These are phyloP conservation scores for Notiomystis cincta DNA, from an alignment of 2,113 vertebrate genomes.

Conservation along the genomic window DNA sequence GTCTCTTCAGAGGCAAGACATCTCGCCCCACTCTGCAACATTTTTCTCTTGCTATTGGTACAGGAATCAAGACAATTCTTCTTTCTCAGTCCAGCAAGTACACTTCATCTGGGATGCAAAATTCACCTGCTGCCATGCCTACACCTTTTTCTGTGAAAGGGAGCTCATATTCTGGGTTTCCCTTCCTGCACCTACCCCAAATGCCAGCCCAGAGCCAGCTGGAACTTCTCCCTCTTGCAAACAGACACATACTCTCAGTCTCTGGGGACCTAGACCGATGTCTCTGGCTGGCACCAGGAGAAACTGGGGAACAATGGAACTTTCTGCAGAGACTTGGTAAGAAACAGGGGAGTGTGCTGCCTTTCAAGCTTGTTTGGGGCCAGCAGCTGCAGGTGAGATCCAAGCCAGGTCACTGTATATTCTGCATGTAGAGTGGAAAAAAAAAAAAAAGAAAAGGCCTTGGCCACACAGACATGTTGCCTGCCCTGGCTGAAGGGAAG, in stretches of 20 bases:
- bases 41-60: neutral
- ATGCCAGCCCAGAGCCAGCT: neutral
- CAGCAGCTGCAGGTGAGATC: neutral
- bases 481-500: neutral
- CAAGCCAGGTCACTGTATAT: neutral
- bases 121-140: neutral
- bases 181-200: neutral
- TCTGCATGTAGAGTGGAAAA: neutral
- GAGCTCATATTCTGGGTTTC: neutral
- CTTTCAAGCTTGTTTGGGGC: neutral
- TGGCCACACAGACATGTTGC: neutral
- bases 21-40: neutral
- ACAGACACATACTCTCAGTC: neutral
- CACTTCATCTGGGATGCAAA: neutral
- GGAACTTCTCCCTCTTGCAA: neutral
- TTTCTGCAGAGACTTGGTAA: neutral
- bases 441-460: neutral
- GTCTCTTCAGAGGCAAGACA: neutral
- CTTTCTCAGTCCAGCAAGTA: neutral
- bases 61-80: neutral
- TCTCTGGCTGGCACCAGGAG: neutral
- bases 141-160: neutral
- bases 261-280: neutral
- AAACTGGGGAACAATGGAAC: neutral
- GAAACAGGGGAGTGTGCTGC: fast-evolving